phyloP scores from a whole-genome alignment of 2,797 vertebrate genomes.

The Tarsius wallacei region DNA sequence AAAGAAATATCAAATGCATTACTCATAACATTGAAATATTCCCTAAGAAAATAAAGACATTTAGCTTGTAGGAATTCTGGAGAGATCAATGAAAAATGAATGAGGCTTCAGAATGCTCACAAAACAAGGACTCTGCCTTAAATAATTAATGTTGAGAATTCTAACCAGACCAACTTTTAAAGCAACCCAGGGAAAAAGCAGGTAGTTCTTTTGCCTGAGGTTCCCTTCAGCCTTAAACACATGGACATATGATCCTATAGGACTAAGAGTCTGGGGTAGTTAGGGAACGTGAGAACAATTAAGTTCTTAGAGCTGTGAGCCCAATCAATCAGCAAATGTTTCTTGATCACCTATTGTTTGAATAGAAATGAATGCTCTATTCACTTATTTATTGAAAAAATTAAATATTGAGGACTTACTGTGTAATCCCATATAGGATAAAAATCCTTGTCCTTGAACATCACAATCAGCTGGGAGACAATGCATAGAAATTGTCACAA shows the following conservation, averaged over 20 bases:
- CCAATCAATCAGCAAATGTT: neutral
- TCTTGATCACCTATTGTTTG: neutral
- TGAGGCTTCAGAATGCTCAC: neutral
- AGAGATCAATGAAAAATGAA: neutral
- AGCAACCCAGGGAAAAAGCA: neutral
- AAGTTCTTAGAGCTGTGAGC: neutral
- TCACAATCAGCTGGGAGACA: neutral
- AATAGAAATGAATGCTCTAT: neutral
- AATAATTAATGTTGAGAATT: neutral
- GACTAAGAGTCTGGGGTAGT: no score
- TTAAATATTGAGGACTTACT: neutral
- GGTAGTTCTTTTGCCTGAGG: accelerated
- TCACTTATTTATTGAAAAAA: neutral
- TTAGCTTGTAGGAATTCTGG: neutral
- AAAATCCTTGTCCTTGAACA: neutral
- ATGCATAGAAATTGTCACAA: neutral
- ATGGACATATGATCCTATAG: accelerated
- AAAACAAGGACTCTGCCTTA: neutral
- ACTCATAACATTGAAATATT: neutral
- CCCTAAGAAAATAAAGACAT: neutral
- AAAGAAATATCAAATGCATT: neutral
- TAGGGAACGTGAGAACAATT: neutral
- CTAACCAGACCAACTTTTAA: neutral
- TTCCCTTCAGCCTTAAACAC: neutral
- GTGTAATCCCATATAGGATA: neutral